Evolutionary conservation across 2,888 invertebrate species (phyloP).

Genomic region (Xestia ashworthii): DNA sequence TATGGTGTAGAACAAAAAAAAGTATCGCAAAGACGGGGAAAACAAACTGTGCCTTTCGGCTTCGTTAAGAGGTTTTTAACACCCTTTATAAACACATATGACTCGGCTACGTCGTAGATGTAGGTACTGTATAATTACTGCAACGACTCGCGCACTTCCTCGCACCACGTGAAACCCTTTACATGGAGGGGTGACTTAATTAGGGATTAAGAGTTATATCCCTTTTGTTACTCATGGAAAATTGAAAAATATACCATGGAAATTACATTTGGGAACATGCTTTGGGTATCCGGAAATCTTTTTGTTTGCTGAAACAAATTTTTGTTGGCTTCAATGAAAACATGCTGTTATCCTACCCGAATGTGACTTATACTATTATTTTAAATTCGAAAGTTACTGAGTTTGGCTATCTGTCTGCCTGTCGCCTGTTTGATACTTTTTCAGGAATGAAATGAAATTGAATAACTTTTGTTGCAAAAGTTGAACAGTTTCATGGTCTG

Average conservation of each 20-base stretch:
- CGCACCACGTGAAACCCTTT: constrained; percentile 48
- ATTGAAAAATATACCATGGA: constrained; percentile 21
- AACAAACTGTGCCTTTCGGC: too few species aligned
- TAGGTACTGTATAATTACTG: constrained; percentile 36
- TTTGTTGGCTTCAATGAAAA: not conserved
- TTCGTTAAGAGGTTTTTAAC: too few species aligned
- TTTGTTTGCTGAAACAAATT: not conserved
- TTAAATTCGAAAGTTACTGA: not conserved
- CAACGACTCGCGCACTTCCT: not conserved
- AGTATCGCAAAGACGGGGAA: too few species aligned
- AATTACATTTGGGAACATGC: constrained; percentile 2
- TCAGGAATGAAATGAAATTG: not conserved
- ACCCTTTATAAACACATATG: too few species aligned
- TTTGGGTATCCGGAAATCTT: not conserved
- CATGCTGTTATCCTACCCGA: not conserved
- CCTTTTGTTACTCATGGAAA: constrained; percentile 37
- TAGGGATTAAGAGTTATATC: constrained; percentile 52
- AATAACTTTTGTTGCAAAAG: not conserved
- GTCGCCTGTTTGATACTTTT: too few species aligned
- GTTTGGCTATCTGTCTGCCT: too few species aligned
- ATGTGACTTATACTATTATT: not conserved
- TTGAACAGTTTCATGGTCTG: not conserved
- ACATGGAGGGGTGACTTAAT: constrained; percentile 52
- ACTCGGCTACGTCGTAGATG: not conserved
- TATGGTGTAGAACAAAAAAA: too few species aligned